phyloP scores from a whole-genome alignment of 1,140 invertebrate genomes.

The Subanguina moxae region DNA sequence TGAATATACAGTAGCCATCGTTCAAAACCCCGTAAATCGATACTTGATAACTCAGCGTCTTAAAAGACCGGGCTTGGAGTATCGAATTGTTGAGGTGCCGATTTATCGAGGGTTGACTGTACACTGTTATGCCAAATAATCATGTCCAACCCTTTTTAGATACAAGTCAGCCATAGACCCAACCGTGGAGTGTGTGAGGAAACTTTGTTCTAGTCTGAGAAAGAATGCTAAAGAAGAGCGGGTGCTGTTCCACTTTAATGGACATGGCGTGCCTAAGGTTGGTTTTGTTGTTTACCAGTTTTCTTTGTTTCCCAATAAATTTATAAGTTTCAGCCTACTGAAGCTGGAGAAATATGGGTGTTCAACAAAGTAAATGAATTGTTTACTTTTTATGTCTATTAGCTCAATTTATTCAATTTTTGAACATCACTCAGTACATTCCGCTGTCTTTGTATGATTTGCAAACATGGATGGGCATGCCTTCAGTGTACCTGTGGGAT shows the following conservation, averaged over 20 bases:
- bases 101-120: too few species aligned
- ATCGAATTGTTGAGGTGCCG: too few species aligned
- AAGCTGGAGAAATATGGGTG: slow-evolving; percentile 99
- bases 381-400: slow-evolving; percentile 7
- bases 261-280: slow-evolving; percentile 86
- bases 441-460: slow-evolving; percentile 95
- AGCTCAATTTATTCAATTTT: too few species aligned
- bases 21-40: too few species aligned
- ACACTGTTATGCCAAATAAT: slow-evolving; percentile 7
- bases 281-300: too few species aligned
- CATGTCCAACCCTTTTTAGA: slow-evolving; percentile 58
- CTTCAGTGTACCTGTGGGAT: slow-evolving; percentile 97
- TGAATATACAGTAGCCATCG: too few species aligned
- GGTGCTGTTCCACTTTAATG: slow-evolving; percentile 98
- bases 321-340: slow-evolving; percentile 69
- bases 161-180: slow-evolving; percentile 95
- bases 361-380: slow-evolving; percentile 82
- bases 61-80: too few species aligned
- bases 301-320: slow-evolving; percentile 49
- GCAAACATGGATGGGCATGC: slow-evolving; percentile 96
- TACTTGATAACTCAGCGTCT: neutral
- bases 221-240: slow-evolving; percentile 96
- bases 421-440: slow-evolving; percentile 76
- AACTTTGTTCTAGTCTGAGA: slow-evolving; percentile 86
- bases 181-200: slow-evolving; percentile 94